Percentiles rank a stretch among this genome's conserved stretches.
These are phyloP conservation scores for Pseudachorutes palmiensis DNA, from an alignment of 1,140 invertebrate genomes.

Conservation along the genomic window DNA sequence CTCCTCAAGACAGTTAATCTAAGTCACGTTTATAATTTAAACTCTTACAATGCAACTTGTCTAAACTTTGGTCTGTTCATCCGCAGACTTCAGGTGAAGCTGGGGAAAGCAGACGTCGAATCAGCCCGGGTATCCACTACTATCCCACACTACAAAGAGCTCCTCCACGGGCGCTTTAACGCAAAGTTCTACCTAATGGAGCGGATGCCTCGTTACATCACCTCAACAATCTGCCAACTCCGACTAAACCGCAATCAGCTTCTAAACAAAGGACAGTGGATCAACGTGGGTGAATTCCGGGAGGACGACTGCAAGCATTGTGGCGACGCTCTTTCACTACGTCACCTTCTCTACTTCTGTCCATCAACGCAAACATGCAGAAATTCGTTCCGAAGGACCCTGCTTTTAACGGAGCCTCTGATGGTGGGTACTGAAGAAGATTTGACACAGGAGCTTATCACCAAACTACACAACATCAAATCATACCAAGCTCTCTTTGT, in stretches of 20 bases:
- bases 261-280: background rate
- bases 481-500: too few species aligned
- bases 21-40: background rate
- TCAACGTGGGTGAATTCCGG: background rate
- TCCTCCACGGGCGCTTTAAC: background rate
- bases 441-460: too few species aligned
- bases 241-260: background rate
- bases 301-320: background rate
- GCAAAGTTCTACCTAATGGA: background rate
- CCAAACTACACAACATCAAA: too few species aligned
- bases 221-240: background rate
- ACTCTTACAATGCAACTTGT: background rate
- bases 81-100: background rate
- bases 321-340: background rate
- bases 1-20: background rate
- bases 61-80: background rate
- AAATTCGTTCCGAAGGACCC: too few species aligned
- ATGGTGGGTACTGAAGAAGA: too few species aligned
- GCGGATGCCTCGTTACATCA: background rate
- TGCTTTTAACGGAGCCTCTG: too few species aligned
- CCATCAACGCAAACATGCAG: too few species aligned
- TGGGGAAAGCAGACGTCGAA: background rate
- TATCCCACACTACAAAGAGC: background rate
- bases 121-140: background rate
- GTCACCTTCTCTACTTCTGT: background rate